Conservation (phyloP, 64 coral and sea anemone genomes). For the Actinia tenebrosa region DNA sequence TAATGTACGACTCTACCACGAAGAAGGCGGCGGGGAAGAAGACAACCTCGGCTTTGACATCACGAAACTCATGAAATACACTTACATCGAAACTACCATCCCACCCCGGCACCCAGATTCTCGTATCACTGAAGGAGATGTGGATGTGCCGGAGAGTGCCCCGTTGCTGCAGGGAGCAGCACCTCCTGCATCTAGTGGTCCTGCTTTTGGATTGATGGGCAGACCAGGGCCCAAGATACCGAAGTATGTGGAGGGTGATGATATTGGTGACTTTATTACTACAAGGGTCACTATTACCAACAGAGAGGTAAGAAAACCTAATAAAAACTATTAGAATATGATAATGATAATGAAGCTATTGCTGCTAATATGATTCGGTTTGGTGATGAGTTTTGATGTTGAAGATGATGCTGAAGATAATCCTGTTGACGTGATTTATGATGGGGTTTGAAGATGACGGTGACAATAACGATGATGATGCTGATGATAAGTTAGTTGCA, state of each 20-base stretch:
- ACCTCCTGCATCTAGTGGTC: not conserved
- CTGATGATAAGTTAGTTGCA: no score
- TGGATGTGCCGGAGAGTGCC: slow-evolving; percentile 50
- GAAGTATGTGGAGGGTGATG: slow-evolving; percentile 26
- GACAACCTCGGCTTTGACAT: slow-evolving; percentile 94
- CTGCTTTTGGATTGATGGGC: slow-evolving; percentile 14
- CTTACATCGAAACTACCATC: slow-evolving; percentile 63
- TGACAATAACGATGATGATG: no score
- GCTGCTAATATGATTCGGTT: no score
- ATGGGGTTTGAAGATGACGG: no score
- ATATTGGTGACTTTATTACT: slow-evolving; percentile 25
- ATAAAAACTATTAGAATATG: not conserved
- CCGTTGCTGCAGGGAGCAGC: slow-evolving; percentile 2
- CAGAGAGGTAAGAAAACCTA: slow-evolving; percentile 1
- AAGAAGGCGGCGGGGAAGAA: slow-evolving; percentile 95
- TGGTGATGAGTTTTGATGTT: not conserved
- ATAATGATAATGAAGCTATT: no score
- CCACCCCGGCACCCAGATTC: slow-evolving; percentile 13
- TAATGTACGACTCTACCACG: slow-evolving; percentile 90
- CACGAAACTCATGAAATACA: slow-evolving; percentile 92
- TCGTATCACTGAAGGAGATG: slow-evolving; percentile 38
- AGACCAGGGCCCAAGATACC: slow-evolving; percentile 22
- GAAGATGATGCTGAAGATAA: not conserved
- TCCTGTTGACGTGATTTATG: not conserved
- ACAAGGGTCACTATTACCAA: slow-evolving; percentile 20